Conservation (phyloP, 2,113 vertebrate species). For the Nematolebias whitei region DNA sequence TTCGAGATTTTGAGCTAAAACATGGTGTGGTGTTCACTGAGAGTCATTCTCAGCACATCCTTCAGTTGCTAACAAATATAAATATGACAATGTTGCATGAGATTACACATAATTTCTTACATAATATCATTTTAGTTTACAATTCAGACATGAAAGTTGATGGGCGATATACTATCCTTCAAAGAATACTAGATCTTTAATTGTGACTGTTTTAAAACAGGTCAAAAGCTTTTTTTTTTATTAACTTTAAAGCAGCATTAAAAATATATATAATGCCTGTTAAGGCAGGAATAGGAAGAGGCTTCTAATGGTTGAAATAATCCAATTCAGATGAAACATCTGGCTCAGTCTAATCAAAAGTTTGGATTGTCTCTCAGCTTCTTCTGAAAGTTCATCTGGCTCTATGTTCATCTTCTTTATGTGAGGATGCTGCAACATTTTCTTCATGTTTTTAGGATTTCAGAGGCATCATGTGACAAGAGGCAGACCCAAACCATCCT, state of each 20-base stretch:
- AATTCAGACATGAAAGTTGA: no score
- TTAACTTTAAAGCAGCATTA: neutral
- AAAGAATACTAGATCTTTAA: no score
- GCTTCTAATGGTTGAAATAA: neutral
- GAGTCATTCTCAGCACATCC: no score
- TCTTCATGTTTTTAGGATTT: slow-evolving; percentile 35
- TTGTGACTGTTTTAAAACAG: neutral
- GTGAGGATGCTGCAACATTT: slow-evolving; percentile 16
- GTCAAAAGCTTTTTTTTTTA: neutral
- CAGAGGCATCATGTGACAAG: slow-evolving; percentile 30
- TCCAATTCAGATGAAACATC: slow-evolving; percentile 12
- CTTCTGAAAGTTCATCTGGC: neutral
- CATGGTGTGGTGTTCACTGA: no score
- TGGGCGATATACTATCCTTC: no score
- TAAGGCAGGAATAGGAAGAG: neutral
- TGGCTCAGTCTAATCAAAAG: slow-evolving; percentile 3
- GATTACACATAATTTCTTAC: no score
- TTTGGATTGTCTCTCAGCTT: slow-evolving; percentile 10
- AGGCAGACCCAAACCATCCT: slow-evolving; percentile 55
- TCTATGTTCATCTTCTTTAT: neutral
- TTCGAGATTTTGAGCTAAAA: no score
- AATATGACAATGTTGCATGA: no score
- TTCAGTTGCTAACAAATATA: no score
- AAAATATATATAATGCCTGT: neutral
- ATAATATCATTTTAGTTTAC: no score